Evolutionary conservation across 2,797 vertebrate species (phyloP).

Genomic region (Lagorchestes hirsutus): DNA sequence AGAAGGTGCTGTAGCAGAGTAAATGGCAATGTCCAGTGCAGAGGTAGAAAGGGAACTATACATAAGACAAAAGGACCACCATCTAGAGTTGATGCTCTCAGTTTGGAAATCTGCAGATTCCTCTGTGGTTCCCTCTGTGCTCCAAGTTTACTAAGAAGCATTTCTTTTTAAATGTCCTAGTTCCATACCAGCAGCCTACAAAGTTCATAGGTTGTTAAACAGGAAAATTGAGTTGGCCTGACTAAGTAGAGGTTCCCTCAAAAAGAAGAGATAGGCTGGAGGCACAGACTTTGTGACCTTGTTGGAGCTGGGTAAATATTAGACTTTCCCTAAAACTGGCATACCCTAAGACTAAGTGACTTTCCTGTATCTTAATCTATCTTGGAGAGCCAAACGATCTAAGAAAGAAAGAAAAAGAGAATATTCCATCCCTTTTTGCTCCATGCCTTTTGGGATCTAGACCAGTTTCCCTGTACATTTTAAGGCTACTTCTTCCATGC

Average conservation of each 20-base stretch:
- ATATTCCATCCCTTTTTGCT: not conserved
- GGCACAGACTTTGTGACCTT: slow-evolving; percentile 33
- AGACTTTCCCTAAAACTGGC: slow-evolving; percentile 34
- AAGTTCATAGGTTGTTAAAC: slow-evolving; percentile 25
- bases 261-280: slow-evolving; percentile 23
- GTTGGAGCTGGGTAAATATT: not conserved
- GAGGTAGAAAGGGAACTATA: not conserved
- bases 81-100: not conserved
- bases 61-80: not conserved
- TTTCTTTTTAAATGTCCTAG: not conserved
- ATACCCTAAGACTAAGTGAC: slow-evolving; percentile 45
- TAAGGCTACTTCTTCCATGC: not conserved
- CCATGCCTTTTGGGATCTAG: not conserved
- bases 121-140: slow-evolving; percentile 39
- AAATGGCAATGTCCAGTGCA: not conserved
- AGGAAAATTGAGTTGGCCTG: not conserved
- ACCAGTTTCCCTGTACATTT: not conserved
- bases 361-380: slow-evolving; percentile 62
- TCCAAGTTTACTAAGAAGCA: slow-evolving; percentile 42
- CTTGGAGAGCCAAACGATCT: not conserved
- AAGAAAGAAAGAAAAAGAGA: not conserved
- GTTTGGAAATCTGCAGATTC: not conserved
- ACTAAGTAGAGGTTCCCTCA: not conserved
- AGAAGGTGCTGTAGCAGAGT: not conserved
- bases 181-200: not conserved